Conservation (phyloP, 2,888 invertebrate genomes). For the Tridacna gigas region DNA sequence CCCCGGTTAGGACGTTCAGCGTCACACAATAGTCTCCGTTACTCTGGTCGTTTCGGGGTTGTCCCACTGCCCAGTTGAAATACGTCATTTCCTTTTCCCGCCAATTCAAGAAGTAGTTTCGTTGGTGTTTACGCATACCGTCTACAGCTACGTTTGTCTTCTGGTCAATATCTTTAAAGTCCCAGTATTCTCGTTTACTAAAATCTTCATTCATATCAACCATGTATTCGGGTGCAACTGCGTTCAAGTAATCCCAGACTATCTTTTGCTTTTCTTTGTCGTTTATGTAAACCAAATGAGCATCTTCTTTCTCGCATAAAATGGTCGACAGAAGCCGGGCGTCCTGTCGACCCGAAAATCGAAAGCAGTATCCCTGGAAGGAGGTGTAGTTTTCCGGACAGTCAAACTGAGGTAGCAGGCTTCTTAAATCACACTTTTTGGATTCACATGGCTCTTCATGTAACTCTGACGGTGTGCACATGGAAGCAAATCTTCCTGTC, state of each 20-base stretch:
- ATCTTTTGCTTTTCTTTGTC: slow-evolving; percentile 36
- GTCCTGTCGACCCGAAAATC: slow-evolving; percentile 50
- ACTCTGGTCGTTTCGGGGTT: slow-evolving; percentile 52
- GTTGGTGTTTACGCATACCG: slow-evolving; percentile 41
- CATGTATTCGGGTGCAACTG: slow-evolving; percentile 42
- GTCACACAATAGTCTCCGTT: slow-evolving; percentile 59
- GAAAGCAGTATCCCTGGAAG: slow-evolving; percentile 53
- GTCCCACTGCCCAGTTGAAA: slow-evolving; percentile 57
- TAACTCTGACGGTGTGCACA: slow-evolving; percentile 39
- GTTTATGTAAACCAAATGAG: slow-evolving; percentile 49
- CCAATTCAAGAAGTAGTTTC: slow-evolving; percentile 40
- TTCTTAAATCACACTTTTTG: slow-evolving; percentile 7
- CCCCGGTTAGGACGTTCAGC: slow-evolving; percentile 47
- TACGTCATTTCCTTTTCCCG: slow-evolving; percentile 46
- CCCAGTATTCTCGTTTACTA: slow-evolving; percentile 57
- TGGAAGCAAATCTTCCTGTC: slow-evolving; percentile 45
- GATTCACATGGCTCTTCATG: slow-evolving; percentile 37
- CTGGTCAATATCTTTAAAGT: slow-evolving; percentile 45
- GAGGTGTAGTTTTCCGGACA: slow-evolving; percentile 52
- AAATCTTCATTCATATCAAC: slow-evolving; percentile 52
- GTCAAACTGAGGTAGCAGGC: slow-evolving; percentile 16
- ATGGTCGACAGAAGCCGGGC: slow-evolving; percentile 43
- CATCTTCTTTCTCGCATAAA: slow-evolving; percentile 51
- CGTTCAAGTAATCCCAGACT: slow-evolving; percentile 43
- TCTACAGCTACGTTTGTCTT: slow-evolving; percentile 55